phyloP scores from a whole-genome alignment of 2,113 vertebrate species.

The Tonatia bakeri region DNA sequence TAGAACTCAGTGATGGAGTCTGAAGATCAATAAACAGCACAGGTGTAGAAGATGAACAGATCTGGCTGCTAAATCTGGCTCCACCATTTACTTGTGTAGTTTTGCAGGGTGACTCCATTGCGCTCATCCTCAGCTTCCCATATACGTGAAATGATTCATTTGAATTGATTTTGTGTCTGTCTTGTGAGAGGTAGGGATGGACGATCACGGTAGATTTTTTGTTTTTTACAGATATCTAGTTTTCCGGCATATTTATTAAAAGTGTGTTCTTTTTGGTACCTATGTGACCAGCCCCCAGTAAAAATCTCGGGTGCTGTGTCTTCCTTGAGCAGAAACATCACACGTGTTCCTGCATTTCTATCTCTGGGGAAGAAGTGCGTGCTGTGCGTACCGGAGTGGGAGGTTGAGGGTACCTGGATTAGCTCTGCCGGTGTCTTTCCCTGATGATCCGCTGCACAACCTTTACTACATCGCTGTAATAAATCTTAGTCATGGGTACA shows the following conservation, averaged over 20 bases:
- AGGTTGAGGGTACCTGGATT: not conserved
- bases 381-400: not conserved
- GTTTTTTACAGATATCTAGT: not conserved
- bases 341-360: not conserved
- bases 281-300: not conserved
- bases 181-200: not conserved
- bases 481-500: not conserved
- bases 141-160: not conserved
- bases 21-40: not conserved
- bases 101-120: too few relatives aligned
- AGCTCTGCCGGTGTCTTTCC: not conserved
- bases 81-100: not conserved
- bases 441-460: not conserved
- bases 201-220: not conserved
- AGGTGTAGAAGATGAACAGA: not conserved
- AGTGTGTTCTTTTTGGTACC: not conserved
- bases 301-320: not conserved
- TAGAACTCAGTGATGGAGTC: not conserved
- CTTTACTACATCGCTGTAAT: not conserved
- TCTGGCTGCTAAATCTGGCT: not conserved
- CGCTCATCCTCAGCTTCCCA: not conserved
- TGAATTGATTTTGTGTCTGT: not conserved
- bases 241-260: not conserved
- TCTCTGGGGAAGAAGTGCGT: not conserved
- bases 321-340: not conserved